Conservation (phyloP, 2,797 vertebrate species). For the Kryptolebias ocellatus region DNA sequence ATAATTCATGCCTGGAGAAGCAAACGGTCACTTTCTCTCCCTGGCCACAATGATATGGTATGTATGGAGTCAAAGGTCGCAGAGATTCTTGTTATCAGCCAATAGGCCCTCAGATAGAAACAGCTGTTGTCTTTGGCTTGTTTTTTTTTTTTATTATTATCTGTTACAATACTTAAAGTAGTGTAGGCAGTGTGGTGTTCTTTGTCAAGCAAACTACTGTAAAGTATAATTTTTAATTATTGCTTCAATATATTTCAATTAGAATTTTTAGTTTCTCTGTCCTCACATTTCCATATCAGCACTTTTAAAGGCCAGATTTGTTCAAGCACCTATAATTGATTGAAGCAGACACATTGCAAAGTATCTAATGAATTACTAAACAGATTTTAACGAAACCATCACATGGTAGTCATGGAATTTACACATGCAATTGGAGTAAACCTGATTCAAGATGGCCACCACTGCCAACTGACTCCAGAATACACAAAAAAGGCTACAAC, state of each 20-base stretch:
- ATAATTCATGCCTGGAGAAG: constrained; percentile 75
- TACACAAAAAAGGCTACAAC: too few relatives aligned
- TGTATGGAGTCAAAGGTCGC: constrained; percentile 65
- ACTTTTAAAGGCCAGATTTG: neutral
- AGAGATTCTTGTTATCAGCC: constrained; percentile 54
- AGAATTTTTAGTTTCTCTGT: neutral
- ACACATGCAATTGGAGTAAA: too few relatives aligned
- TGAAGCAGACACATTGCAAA: too few relatives aligned
- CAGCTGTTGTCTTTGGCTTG: constrained; percentile 51
- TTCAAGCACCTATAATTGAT: too few relatives aligned
- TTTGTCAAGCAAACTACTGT: neutral
- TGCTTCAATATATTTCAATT: neutral
- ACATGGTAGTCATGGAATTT: too few relatives aligned
- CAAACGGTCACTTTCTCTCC: constrained; percentile 50
- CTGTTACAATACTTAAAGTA: constrained; percentile 38
- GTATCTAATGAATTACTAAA: too few relatives aligned
- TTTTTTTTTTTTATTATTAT: constrained; percentile 34
- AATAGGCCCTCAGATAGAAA: constrained; percentile 37
- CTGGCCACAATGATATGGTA: constrained; percentile 43
- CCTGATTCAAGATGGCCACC: too few relatives aligned
- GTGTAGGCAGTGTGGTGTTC: constrained; percentile 23
- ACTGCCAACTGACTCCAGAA: too few relatives aligned
- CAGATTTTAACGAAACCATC: too few relatives aligned
- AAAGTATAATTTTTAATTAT: neutral
- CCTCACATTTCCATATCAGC: neutral